Conservation (phyloP, 1,140 invertebrate genomes). For the Pteromalus puparum region DNA sequence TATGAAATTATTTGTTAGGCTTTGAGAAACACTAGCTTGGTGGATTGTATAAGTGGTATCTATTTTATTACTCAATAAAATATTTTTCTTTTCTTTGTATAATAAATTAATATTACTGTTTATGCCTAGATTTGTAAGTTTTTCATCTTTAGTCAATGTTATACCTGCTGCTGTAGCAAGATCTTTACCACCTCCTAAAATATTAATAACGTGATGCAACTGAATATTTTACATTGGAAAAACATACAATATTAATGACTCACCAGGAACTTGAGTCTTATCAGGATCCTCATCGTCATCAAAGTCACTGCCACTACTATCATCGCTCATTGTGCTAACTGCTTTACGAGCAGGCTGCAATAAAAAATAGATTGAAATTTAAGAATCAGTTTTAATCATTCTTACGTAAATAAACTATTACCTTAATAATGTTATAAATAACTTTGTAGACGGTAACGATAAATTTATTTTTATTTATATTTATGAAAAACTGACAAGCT, state of each 20-base stretch:
- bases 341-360: too few species aligned
- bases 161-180: slow-evolving; percentile 80
- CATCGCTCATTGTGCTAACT: slow-evolving; percentile 68
- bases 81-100: background rate
- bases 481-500: too few species aligned
- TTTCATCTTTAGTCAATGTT: background rate
- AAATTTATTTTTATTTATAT: too few species aligned
- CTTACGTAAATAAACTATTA: too few species aligned
- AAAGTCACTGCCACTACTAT: slow-evolving; percentile 86
- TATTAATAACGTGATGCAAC: slow-evolving; percentile 45
- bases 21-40: slow-evolving; percentile 67
- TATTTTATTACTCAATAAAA: background rate
- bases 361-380: too few species aligned
- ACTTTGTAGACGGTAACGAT: too few species aligned
- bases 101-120: background rate
- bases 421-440: too few species aligned
- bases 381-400: too few species aligned
- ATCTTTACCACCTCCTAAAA: slow-evolving; percentile 86
- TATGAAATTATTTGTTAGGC: slow-evolving; percentile 60
- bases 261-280: slow-evolving; percentile 92
- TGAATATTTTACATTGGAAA: background rate
- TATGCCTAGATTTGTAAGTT: background rate
- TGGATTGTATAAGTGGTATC: slow-evolving; percentile 58
- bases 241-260: slow-evolving; percentile 44
- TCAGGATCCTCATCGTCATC: slow-evolving; percentile 93